Conservation (phyloP, 2,113 vertebrate species). For the Scopus umbretta region DNA sequence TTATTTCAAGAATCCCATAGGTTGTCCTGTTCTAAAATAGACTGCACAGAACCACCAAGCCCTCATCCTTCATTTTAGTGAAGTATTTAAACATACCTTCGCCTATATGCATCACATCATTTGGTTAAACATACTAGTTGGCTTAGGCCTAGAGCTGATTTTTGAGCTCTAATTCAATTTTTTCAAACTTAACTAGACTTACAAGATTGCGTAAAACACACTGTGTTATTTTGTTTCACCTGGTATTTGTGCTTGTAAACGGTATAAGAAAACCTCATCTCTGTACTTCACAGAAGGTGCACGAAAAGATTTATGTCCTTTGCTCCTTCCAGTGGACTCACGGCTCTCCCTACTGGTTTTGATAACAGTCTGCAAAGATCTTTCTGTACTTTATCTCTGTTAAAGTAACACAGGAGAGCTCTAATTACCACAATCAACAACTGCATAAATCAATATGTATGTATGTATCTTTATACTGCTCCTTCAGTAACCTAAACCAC, state of each 20-base stretch:
- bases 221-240: not conserved
- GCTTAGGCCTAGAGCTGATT: not conserved
- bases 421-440: not conserved
- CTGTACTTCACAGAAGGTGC: not conserved
- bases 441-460: not conserved
- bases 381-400: not conserved
- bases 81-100: not conserved
- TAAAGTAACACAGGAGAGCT: not conserved
- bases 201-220: not conserved
- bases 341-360: constrained; percentile 54
- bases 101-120: not conserved
- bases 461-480: not conserved
- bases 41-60: not conserved
- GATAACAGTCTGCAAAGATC: constrained; percentile 29
- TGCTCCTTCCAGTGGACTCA: constrained; percentile 43
- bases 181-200: not conserved
- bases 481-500: not conserved
- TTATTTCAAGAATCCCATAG: not conserved
- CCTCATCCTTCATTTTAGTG: not conserved
- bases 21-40: not conserved
- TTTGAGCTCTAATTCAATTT: not conserved
- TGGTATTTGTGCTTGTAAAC: not conserved
- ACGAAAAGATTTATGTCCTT: constrained; percentile 1
- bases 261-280: not conserved
- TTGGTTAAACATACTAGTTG: not conserved